These are phyloP conservation scores for Drosophila persimilis DNA, from an alignment of 1,140 invertebrate species.

Conservation along the genomic window DNA sequence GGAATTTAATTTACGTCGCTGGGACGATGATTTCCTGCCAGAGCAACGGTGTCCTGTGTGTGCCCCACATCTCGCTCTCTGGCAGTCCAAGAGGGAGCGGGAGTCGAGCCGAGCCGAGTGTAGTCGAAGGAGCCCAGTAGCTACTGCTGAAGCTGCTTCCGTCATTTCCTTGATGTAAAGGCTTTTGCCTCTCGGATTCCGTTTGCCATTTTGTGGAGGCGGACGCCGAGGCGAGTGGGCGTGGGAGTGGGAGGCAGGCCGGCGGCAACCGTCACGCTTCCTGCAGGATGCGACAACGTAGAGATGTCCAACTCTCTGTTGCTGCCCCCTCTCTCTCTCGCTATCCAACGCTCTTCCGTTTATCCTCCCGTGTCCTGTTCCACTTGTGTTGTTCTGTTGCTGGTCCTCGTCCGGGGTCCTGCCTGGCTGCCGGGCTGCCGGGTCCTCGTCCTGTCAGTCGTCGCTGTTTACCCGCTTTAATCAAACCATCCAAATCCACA, in stretches of 20 bases:
- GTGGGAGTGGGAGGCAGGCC: conserved; percentile 22
- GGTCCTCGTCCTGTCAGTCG: conserved; percentile 48
- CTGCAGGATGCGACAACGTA: conserved; percentile 74
- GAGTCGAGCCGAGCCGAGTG: conserved; percentile 15
- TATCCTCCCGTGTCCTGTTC: conserved; percentile 14
- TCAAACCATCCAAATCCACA: conserved; percentile 59
- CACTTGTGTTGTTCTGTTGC: conserved; percentile 39
- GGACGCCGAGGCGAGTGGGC: background rate
- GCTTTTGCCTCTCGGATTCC: conserved; percentile 53
- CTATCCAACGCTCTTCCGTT: conserved; percentile 4
- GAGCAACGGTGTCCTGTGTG: conserved; percentile 36
- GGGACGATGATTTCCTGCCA: conserved; percentile 80
- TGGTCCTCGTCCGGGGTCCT: conserved; percentile 25
- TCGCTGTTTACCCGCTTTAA: conserved; percentile 74
- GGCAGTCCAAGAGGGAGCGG: conserved; percentile 9
- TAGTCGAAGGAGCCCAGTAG: conserved; percentile 1
- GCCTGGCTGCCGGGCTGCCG: background rate
- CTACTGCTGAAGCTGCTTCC: conserved; percentile 67
- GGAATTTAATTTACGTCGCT: conserved; percentile 82
- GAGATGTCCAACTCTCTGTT: conserved; percentile 37
- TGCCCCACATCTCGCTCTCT: background rate
- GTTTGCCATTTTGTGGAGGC: conserved; percentile 30
- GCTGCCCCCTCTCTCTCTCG: background rate
- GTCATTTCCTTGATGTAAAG: conserved; percentile 77
- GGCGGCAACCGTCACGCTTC: conserved; percentile 63